phyloP scores from a whole-genome alignment of 2,113 vertebrate genomes.

The Pimephales promelas region DNA sequence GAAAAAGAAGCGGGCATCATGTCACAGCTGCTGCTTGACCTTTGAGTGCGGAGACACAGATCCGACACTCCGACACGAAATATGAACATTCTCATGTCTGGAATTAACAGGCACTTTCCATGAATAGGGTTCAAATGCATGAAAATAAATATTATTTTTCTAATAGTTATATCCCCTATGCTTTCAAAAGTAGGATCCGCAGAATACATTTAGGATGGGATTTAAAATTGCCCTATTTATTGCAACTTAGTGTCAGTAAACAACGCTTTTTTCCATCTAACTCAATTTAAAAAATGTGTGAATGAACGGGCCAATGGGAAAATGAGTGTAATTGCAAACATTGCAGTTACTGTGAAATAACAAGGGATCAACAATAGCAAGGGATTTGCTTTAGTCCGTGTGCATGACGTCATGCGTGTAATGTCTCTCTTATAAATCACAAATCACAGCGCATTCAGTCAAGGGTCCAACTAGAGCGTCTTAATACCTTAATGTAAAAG shows the following conservation, averaged over 20 bases:
- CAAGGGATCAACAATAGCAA: not conserved
- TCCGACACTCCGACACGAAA: constrained; percentile 16
- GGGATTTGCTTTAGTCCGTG: not conserved
- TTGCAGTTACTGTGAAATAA: not conserved
- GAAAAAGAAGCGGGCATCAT: not conserved
- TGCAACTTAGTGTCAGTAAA: not conserved
- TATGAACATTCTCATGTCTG: constrained; percentile 27
- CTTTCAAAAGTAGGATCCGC: not conserved
- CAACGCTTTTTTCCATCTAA: not conserved
- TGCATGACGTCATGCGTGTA: not conserved
- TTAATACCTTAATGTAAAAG: constrained; percentile 24
- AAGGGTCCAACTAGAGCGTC: not conserved
- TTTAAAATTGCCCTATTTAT: constrained; percentile 4
- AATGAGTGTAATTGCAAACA: not conserved
- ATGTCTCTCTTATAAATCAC: constrained; percentile 7
- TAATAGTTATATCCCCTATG: not conserved
- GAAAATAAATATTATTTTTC: not conserved
- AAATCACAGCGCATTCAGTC: constrained; percentile 10
- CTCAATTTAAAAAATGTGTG: not conserved
- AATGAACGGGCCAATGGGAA: not conserved
- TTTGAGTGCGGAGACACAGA: constrained; percentile 24
- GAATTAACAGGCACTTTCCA: not conserved
- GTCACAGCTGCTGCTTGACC: constrained; percentile 33
- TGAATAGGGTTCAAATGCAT: not conserved
- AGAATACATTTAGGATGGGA: not conserved